These are phyloP conservation scores for Pseudanteris insignis DNA, from an alignment of 2,888 invertebrate genomes.

Conservation along the genomic window DNA sequence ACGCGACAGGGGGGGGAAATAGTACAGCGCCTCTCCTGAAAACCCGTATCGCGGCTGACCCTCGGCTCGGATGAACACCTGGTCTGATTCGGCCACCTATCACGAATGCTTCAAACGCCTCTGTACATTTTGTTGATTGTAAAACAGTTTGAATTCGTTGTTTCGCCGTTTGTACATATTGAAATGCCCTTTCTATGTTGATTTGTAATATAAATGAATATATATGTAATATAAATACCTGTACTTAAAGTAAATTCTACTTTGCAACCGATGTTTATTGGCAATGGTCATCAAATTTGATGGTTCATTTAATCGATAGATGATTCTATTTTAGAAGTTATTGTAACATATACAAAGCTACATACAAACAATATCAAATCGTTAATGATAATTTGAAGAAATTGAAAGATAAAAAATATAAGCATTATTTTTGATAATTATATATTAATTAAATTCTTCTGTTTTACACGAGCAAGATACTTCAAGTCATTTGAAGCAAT, in stretches of 20 bases:
- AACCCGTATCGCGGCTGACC: constrained; percentile 1
- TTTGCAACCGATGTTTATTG: constrained; percentile 9
- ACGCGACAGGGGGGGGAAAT: background rate
- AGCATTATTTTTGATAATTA: too few species aligned
- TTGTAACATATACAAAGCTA: too few species aligned
- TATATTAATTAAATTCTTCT: too few species aligned
- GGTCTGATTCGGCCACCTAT: constrained; percentile 5
- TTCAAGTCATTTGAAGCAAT: constrained; percentile 5
- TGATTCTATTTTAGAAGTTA: too few species aligned
- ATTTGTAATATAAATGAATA: constrained; percentile 5
- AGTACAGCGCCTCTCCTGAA: constrained; percentile 11
- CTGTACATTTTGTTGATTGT: constrained; percentile 9
- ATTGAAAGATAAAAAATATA: too few species aligned
- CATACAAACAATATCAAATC: too few species aligned
- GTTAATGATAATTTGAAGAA: too few species aligned
- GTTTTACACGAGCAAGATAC: too few species aligned
- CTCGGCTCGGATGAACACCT: constrained; percentile 18
- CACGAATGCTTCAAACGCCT: constrained; percentile 4
- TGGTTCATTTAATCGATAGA: too few species aligned
- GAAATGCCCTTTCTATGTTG: background rate
- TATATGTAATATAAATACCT: constrained; percentile 5
- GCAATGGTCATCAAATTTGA: constrained; percentile 7
- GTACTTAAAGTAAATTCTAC: constrained; percentile 30
- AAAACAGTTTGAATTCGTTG: constrained; percentile 7
- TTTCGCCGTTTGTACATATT: constrained; percentile 7